Base-by-base conservation (phyloP, 2,888 invertebrate species). In the Cosmorhoe ocellata region DNA sequence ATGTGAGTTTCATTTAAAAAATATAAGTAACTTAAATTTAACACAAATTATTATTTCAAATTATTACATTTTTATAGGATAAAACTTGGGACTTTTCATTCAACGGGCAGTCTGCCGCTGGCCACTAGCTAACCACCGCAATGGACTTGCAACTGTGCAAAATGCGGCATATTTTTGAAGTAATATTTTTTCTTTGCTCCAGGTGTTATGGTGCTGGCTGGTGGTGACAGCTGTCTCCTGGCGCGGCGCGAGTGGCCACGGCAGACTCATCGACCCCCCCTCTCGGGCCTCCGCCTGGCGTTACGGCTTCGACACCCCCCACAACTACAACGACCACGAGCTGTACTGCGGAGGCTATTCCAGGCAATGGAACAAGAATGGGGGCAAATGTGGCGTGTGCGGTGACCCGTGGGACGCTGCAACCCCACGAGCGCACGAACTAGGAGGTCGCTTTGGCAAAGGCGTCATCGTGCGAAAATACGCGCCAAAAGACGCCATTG, bases 321-420 rank as follows among this genome's bases (percentile, higher is more conserved):
- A 95, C 69, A 95, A 97, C 81, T 97, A 97, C 85, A 96, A 97
- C 78, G 97, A 97, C 81, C 95, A 97, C 76, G 96, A 97, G 73
- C 91, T 95, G 3, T 97, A 94, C 82, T 97, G 97, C 76, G 97
- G 97, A 0, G 97, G 97, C 7, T 96, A 94, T 76, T 92, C 94
- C n/a, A 90, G 95, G 41, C 97, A 97, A 71, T 96, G 96, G 95
- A 92, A 93, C 66, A 92, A 86, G 50, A 97, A 97, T 71, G 93
- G 91, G 1, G 97, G 97, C 0, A 95, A 95, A 74, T 97, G 97
- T 70, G 97, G 97, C 1, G 93, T 96, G 36, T 97, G 97, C 67
- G 97, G 97, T 0, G 97, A 97, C 79, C 91, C 97, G 1, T 97
- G 95, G 95, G 96, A 97, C 67, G 66, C 91, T 42, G 84, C 91